Percentiles rank a stretch among this genome's conserved stretches.
These are phyloP conservation scores for Tricholaema leucomelas DNA, from an alignment of 2,113 vertebrate species.

Conservation along the genomic window DNA sequence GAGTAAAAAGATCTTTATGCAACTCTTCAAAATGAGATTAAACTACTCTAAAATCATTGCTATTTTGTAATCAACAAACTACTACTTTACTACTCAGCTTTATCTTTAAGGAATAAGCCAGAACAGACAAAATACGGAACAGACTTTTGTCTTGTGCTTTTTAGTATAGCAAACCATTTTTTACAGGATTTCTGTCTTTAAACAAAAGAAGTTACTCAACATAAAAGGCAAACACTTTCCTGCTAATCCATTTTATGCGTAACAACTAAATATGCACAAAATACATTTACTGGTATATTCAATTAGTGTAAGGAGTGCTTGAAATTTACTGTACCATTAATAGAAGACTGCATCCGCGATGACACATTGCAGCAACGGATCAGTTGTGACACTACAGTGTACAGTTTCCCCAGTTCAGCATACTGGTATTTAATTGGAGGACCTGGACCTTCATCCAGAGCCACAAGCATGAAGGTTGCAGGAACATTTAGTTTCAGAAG, in stretches of 20 bases:
- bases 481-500: slow-evolving; percentile 95
- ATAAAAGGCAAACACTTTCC: not conserved
- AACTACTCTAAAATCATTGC: not conserved
- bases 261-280: not conserved
- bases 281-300: not conserved
- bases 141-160: not conserved
- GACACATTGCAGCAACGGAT: slow-evolving; percentile 98
- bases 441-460: slow-evolving; percentile 97
- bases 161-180: not conserved
- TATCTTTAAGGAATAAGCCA: not conserved
- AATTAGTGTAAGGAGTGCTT: not conserved
- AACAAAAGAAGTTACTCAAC: not conserved
- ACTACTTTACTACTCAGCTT: not conserved
- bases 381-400: slow-evolving; percentile 96
- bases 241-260: not conserved
- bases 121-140: not conserved
- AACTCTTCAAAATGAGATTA: not conserved
- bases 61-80: not conserved
- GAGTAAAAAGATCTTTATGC: not conserved
- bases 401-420: slow-evolving; percentile 96
- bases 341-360: slow-evolving; percentile 97
- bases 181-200: not conserved
- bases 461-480: slow-evolving; percentile 98
- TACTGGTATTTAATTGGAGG: slow-evolving; percentile 99
- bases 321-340: slow-evolving; percentile 85